phyloP scores from a whole-genome alignment of 2,113 vertebrate species.

The Mirounga angustirostris region DNA sequence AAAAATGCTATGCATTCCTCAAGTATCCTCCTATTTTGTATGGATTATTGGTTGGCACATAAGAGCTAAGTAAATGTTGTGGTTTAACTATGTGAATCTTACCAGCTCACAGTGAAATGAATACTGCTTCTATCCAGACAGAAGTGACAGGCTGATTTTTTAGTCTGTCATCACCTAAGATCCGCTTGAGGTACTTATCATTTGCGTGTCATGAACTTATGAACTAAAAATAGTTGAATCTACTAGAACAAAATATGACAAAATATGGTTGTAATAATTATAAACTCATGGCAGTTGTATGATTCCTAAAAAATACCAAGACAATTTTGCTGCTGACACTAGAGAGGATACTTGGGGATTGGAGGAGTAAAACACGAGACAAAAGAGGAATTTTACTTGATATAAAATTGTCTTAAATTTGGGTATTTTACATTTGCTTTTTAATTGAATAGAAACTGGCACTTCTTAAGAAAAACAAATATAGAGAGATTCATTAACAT shows the following conservation, averaged over 20 bases:
- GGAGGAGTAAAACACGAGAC: background rate
- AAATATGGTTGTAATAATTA: background rate
- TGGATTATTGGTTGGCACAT: background rate
- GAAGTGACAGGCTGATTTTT: background rate
- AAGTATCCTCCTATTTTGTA: background rate
- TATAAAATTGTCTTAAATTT: background rate
- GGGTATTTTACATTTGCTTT: background rate
- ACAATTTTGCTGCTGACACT: background rate
- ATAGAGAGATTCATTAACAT: background rate
- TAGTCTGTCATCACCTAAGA: background rate
- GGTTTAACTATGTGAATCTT: background rate
- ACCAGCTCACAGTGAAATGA: background rate
- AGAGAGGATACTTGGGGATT: background rate
- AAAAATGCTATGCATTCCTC: background rate
- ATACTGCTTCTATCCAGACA: background rate
- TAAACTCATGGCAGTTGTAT: background rate
- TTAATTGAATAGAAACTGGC: background rate
- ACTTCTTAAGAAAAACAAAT: background rate
- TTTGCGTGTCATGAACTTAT: background rate
- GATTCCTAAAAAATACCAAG: background rate
- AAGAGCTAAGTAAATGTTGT: background rate
- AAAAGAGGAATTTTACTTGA: background rate
- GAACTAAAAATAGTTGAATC: background rate
- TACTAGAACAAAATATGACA: background rate
- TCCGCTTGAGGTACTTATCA: background rate